Evolutionary conservation across 2,888 invertebrate species (phyloP).

Genomic region (Sinelater perroti): DNA sequence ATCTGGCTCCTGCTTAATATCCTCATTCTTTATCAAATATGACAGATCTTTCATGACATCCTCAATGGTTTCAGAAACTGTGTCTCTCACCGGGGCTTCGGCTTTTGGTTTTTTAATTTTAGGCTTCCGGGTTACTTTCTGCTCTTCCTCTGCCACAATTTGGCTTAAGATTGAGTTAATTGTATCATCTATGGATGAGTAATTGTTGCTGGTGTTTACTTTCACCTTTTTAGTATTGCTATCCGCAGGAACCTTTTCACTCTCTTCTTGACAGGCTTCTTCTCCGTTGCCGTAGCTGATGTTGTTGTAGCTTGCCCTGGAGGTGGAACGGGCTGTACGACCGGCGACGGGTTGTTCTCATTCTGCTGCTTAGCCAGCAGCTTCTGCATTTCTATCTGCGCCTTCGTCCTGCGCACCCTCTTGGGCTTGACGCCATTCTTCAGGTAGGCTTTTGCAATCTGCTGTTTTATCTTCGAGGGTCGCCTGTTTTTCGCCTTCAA

Average conservation of each 20-base stretch:
- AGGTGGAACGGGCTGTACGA: constrained; percentile 54
- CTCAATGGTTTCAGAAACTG: constrained; percentile 51
- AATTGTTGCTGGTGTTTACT: constrained; percentile 26
- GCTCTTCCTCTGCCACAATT: constrained; percentile 25
- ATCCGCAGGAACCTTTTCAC: constrained; percentile 37
- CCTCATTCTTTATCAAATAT: constrained; percentile 49
- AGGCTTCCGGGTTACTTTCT: constrained; percentile 37
- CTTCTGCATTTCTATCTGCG: constrained; percentile 41
- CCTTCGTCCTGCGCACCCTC: constrained; percentile 46
- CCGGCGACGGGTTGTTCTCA: constrained; percentile 52
- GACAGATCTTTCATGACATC: constrained; percentile 57
- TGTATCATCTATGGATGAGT: constrained; percentile 32
- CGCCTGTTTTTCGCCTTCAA: constrained; percentile 52
- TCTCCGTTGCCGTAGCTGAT: no score
- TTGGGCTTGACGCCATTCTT: constrained; percentile 54
- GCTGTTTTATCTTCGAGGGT: constrained; percentile 47
- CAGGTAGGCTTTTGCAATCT: constrained; percentile 51
- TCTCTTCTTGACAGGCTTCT: constrained; percentile 42
- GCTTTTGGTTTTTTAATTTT: constrained; percentile 47
- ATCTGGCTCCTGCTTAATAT: constrained; percentile 49
- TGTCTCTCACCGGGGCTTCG: constrained; percentile 16
- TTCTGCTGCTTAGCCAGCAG: no score
- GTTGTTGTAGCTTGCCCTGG: constrained; percentile 11
- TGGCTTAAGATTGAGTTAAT: constrained; percentile 41
- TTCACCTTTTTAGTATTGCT: constrained; percentile 37